Base-by-base conservation (phyloP, 2,797 vertebrate species). In the Thaleichthys pacificus region DNA sequence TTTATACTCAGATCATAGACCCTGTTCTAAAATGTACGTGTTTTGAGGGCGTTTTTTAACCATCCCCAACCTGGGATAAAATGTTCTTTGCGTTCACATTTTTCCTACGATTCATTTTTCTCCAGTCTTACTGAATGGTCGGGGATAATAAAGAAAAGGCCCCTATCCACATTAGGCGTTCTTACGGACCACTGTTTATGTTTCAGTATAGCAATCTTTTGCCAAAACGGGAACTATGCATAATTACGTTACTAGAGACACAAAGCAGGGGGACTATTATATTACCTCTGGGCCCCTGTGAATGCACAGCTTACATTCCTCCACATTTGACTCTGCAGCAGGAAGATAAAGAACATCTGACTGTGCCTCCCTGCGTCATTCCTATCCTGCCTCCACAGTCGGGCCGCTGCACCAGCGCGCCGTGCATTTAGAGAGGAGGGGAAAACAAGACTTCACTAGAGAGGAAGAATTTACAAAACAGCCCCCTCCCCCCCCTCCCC, bases 221-320 rank as follows among this genome's bases (percentile, higher is more conserved):
- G 74, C 80, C 68, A 60, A 79, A 76, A 82, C 79, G 80, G 89
- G 86, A 90, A 85, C 85, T 87, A 75, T 82, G 82, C 87, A 91
- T 91, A 91, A 92, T 90, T 88, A 78, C 85, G 90, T 92, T 88
- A 91, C 80, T 72, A 74, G 73, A 80, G 83, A 84, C 83, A 87
- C 78, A 85, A 85, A 89, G 89, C 85, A 84, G 88, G 68, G 82
- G 67, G 78, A 83, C 84, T 88, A 86, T 91, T 89, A 74, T 82
- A 80, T 91, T 89, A 89, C 90, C 89, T 86, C 73, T 19, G 86
- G 88, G 88, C 85, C 80, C 83, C 86, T 87, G 79, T 83, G 85
- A 89, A 87, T 74, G 76, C 72, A 78, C 82, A 75, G 85, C 86
- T 90, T 87, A 88, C 86, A 89, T 91, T 89, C 87, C 82, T 87